These are phyloP conservation scores for Dastarcus helophoroides DNA, from an alignment of 2,888 invertebrate genomes.

Conservation along the genomic window DNA sequence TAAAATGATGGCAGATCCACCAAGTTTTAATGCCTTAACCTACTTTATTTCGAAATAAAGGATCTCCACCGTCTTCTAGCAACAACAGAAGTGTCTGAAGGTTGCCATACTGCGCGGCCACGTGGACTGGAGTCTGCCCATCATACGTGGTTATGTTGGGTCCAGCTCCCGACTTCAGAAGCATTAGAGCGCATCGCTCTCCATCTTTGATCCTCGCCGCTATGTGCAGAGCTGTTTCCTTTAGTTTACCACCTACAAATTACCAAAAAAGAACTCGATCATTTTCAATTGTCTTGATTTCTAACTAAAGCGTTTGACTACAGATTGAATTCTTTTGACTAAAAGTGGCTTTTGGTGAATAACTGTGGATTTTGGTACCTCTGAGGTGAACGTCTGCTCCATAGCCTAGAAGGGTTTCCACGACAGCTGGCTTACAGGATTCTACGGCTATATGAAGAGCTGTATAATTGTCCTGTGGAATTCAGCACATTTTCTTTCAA, in stretches of 20 bases:
- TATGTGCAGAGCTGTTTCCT: slow-evolving; percentile 94
- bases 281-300: too few species aligned
- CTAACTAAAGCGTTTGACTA: too few species aligned
- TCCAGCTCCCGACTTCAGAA: slow-evolving; percentile 94
- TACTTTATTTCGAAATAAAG: slow-evolving; percentile 83
- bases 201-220: slow-evolving; percentile 89
- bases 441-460: slow-evolving; percentile 96
- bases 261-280: too few species aligned
- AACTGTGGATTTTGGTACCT: too few species aligned
- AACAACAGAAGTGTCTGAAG: slow-evolving; percentile 73
- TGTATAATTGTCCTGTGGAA: slow-evolving; percentile 83
- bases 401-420: slow-evolving; percentile 89
- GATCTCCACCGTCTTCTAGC: slow-evolving; percentile 90
- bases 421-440: slow-evolving; percentile 85
- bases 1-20: not conserved
- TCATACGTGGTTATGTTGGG: slow-evolving; percentile 93
- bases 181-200: slow-evolving; percentile 90
- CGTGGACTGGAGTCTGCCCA: slow-evolving; percentile 94
- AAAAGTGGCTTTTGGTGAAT: too few species aligned
- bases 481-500: not conserved
- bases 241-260: slow-evolving; percentile 74
- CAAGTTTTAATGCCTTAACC: slow-evolving; percentile 13
- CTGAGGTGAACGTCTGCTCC: slow-evolving; percentile 96
- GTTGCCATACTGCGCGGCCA: slow-evolving; percentile 88
- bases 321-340: too few species aligned